Conservation (phyloP, 2,888 invertebrate genomes). For the Timema cristinae region DNA sequence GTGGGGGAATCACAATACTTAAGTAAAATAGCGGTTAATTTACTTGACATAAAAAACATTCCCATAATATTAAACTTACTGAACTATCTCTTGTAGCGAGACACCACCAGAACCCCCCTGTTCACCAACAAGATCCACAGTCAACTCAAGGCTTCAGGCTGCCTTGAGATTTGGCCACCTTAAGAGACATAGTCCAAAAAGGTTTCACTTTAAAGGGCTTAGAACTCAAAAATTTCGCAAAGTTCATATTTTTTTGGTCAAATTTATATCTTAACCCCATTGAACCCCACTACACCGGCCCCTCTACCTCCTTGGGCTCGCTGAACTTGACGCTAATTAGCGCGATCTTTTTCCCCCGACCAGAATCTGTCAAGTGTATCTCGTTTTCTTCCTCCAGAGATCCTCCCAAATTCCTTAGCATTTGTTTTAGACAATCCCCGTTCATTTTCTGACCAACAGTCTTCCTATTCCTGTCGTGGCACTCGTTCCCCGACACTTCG, state of each 20-base stretch:
- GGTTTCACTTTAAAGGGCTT: conserved; percentile 54
- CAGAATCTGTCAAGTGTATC: conserved; percentile 19
- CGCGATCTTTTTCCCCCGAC: conserved; percentile 21
- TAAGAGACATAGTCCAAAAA: conserved; percentile 51
- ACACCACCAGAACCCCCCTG: no score
- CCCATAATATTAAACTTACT: no score
- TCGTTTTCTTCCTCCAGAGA: conserved; percentile 7
- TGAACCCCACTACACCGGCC: not conserved
- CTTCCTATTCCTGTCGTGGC: not conserved
- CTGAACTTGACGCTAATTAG: no score
- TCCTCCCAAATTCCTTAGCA: not conserved
- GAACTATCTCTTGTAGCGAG: no score
- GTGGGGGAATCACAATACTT: no score
- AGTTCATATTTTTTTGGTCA: conserved; percentile 54
- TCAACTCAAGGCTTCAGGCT: conserved; percentile 29
- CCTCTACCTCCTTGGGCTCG: no score
- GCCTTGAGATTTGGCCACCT: conserved; percentile 49
- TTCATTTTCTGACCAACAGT: conserved; percentile 16
- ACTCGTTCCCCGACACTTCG: not conserved
- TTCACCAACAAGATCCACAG: no score
- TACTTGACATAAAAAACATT: no score
- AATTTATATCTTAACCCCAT: conserved; percentile 40
- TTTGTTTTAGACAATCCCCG: not conserved
- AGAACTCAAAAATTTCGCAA: conserved; percentile 48
- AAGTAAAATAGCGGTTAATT: no score